Evolutionary conservation across 2,113 vertebrate genomes (phyloP).

Genomic region (Pelecanoides urinatrix): DNA sequence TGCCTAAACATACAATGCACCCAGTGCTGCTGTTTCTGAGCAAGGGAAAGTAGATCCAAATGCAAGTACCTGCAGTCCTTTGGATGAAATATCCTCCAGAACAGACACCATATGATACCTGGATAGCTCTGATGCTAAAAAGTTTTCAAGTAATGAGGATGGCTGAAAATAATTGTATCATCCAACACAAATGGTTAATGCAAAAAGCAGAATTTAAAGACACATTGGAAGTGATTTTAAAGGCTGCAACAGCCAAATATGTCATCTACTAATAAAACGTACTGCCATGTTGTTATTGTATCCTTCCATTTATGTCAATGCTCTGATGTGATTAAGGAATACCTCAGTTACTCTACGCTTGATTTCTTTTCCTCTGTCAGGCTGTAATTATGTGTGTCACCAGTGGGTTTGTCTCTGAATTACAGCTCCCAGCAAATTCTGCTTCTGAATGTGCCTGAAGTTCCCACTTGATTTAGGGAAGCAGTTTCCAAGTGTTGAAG

Average conservation of each 20-base stretch:
- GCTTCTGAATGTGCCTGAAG: background rate
- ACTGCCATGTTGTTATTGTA: background rate
- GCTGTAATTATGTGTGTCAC: background rate
- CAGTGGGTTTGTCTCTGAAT: background rate
- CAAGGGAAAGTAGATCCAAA: background rate
- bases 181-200: background rate
- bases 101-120: background rate
- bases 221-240: background rate
- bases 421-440: background rate
- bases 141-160: background rate
- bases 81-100: background rate
- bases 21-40: background rate
- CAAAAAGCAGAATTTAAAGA: background rate
- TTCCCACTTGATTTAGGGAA: background rate
- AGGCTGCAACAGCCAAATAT: background rate
- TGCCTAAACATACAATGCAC: background rate
- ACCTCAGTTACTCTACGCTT: background rate
- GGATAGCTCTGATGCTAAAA: background rate
- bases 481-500: background rate
- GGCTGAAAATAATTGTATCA: background rate
- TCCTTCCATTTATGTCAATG: background rate
- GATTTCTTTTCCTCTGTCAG: background rate
- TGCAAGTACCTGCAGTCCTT: background rate
- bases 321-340: background rate
- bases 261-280: background rate